A percentile compares a stretch with the other conserved stretches of the same genome.
These are phyloP conservation scores for Heliconius melpomene DNA, from an alignment of 1,140 invertebrate species.

Conservation along the genomic window DNA sequence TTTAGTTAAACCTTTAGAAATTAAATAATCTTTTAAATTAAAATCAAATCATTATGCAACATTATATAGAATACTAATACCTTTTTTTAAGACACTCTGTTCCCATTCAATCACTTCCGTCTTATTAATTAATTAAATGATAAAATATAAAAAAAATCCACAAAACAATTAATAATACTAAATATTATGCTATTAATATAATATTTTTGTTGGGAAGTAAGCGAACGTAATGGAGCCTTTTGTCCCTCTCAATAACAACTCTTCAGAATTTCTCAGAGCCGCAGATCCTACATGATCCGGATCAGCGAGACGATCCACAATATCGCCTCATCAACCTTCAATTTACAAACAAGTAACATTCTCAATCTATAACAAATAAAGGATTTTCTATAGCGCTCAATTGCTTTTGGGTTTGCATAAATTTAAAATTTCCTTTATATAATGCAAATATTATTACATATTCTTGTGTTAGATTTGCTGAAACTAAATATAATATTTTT, in stretches of 20 bases:
- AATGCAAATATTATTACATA: too few relatives aligned
- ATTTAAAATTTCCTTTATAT: not conserved
- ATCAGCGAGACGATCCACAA: slow-evolving; percentile 31
- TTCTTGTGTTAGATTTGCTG: too few relatives aligned
- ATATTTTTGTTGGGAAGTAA: not conserved
- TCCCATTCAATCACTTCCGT: too few relatives aligned
- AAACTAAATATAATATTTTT: too few relatives aligned
- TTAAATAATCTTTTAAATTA: too few relatives aligned
- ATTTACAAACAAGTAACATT: slow-evolving; percentile 20
- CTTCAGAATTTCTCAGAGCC: slow-evolving; percentile 36
- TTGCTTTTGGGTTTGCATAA: not conserved
- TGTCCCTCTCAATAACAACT: slow-evolving; percentile 34
- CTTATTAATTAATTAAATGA: too few relatives aligned
- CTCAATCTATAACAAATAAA: slow-evolving; percentile 10
- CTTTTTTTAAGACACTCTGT: too few relatives aligned
- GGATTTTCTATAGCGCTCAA: not conserved
- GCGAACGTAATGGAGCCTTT: slow-evolving; percentile 6
- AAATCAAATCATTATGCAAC: too few relatives aligned
- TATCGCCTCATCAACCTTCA: slow-evolving; percentile 20
- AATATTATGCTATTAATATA: not conserved
- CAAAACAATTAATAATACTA: too few relatives aligned
- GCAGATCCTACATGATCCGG: slow-evolving; percentile 36
- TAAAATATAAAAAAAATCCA: too few relatives aligned
- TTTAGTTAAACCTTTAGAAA: too few relatives aligned
- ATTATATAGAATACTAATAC: too few relatives aligned